Conservation (phyloP, 2,888 invertebrate genomes). For the Amiota minor region DNA sequence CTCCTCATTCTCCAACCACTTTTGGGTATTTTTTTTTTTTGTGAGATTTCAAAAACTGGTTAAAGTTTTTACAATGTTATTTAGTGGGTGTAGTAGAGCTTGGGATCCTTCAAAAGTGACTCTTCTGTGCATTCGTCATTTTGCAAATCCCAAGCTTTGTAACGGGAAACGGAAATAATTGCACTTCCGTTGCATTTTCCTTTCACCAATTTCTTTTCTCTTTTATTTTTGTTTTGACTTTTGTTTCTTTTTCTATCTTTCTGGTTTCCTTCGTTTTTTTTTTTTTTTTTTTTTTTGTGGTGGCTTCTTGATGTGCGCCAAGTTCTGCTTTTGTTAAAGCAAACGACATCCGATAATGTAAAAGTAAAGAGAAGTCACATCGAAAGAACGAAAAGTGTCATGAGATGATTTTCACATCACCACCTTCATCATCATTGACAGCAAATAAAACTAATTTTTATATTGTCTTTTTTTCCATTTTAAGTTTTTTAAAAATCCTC, state of each 20-base stretch:
- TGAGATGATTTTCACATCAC: too few species aligned
- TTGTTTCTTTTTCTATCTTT: background rate
- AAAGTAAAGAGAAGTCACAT: too few species aligned
- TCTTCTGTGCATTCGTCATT: conserved; percentile 35
- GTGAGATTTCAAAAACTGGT: too few species aligned
- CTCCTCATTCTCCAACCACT: too few species aligned
- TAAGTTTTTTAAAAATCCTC: too few species aligned
- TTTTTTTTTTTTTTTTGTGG: background rate
- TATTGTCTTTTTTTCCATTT: too few species aligned
- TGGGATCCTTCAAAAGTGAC: conserved; percentile 17
- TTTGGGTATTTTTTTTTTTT: too few species aligned
- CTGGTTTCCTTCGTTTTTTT: background rate
- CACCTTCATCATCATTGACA: too few species aligned
- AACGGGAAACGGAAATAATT: conserved; percentile 36
- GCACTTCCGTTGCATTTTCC: conserved; percentile 32
- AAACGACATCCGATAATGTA: too few species aligned
- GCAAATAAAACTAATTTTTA: too few species aligned
- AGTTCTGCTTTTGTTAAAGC: background rate
- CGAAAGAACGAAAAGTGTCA: too few species aligned
- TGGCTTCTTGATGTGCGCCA: background rate
- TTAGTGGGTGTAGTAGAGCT: background rate
- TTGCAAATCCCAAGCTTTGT: conserved; percentile 32
- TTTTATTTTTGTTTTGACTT: background rate
- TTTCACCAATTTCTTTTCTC: conserved; percentile 17
- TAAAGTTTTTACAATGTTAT: too few species aligned